phyloP scores from a whole-genome alignment of 2,888 invertebrate species.

The Buathra laborator region DNA sequence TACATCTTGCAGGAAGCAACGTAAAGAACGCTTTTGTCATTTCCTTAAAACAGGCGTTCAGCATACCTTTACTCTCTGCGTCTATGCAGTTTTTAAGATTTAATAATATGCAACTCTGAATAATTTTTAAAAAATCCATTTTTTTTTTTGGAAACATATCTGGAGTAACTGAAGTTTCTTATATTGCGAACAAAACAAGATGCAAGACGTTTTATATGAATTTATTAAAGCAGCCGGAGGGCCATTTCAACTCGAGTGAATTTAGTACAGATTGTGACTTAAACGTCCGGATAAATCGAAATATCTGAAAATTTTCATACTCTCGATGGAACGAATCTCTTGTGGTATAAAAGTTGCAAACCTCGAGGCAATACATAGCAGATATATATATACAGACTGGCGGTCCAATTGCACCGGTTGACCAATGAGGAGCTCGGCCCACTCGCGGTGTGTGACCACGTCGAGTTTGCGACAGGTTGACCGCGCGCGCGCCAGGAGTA shows the following conservation, averaged over 20 bases:
- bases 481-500: slow-evolving; percentile 61
- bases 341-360: slow-evolving; percentile 1
- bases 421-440: slow-evolving; percentile 66
- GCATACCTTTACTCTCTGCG: too few relatives aligned
- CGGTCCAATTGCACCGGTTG: slow-evolving; percentile 64
- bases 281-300: background rate
- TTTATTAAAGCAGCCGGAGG: too few relatives aligned
- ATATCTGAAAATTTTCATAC: background rate
- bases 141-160: too few relatives aligned
- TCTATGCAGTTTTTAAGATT: too few relatives aligned
- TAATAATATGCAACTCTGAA: too few relatives aligned
- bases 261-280: background rate
- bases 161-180: too few relatives aligned
- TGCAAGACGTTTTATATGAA: background rate
- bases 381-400: slow-evolving; percentile 15
- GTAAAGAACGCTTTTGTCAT: too few relatives aligned
- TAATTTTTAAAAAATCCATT: too few relatives aligned
- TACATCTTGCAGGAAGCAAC: too few relatives aligned
- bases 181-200: too few relatives aligned
- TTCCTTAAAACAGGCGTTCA: too few relatives aligned
- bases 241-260: too few relatives aligned
- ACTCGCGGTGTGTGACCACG: slow-evolving; percentile 61
- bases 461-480: slow-evolving; percentile 69
- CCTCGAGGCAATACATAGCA: background rate
- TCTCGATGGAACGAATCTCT: slow-evolving; percentile 6